A percentile compares a stretch with the other conserved stretches of the same genome.
Evolutionary conservation across 1,140 invertebrate species (phyloP).

Genomic region (Arctopsyche grandis): DNA sequence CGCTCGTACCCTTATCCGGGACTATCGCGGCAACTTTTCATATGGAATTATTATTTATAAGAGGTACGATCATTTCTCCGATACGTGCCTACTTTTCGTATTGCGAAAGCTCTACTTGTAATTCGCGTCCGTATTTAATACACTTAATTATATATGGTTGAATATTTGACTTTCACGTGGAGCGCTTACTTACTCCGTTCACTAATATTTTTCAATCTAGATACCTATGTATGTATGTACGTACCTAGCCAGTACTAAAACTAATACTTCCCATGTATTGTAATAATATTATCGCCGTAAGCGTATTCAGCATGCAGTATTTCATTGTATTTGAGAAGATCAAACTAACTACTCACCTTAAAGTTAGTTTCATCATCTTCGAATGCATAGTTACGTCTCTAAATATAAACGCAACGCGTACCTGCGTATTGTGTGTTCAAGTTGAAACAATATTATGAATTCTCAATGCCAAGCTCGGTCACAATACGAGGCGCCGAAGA

Average conservation of each 20-base stretch:
- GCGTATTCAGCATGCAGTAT: too few relatives aligned
- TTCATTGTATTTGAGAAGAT: too few relatives aligned
- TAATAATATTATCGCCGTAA: too few relatives aligned
- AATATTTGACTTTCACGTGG: too few relatives aligned
- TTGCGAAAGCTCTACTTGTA: background rate
- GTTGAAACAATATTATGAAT: conserved; percentile 19
- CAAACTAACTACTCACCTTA: too few relatives aligned
- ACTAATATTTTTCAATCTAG: too few relatives aligned
- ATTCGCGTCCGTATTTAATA: background rate
- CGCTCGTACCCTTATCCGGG: conserved; percentile 30
- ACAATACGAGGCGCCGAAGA: conserved; percentile 13
- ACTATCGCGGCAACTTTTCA: conserved; percentile 27
- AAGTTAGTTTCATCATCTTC: too few relatives aligned
- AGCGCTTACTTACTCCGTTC: too few relatives aligned
- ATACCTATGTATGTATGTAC: too few relatives aligned
- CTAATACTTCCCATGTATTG: too few relatives aligned
- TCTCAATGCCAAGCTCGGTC: background rate
- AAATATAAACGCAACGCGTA: conserved; percentile 1
- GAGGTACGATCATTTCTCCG: conserved; percentile 8
- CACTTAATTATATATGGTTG: background rate
- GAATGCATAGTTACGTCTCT: too few relatives aligned
- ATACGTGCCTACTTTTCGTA: conserved; percentile 20
- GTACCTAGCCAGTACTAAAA: too few relatives aligned
- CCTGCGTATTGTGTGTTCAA: background rate
- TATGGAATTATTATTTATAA: conserved; percentile 26